Base-by-base conservation (phyloP, 2,888 invertebrate genomes). In the Molanna angustata region DNA sequence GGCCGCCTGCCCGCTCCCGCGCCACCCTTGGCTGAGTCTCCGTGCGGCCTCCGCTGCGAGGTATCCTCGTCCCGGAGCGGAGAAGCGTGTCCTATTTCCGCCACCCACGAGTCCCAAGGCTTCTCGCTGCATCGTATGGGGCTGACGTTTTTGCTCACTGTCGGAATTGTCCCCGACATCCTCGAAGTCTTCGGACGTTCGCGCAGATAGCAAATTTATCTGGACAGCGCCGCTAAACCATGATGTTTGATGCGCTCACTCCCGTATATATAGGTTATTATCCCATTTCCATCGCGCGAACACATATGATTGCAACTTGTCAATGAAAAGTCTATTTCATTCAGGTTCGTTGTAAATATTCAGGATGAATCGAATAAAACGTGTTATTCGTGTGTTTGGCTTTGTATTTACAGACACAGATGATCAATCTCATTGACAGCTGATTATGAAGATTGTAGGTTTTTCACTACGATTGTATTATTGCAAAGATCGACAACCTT, bases 401-500 rank as follows among this genome's bases (percentile, higher is more conserved):
- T 73, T 74, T 71, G 73, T 76, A 76, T 76, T 75, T 76, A 76
- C 76, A 74, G 71, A 69, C 74, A 76, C 76, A 76, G 76, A 75
- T 76, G 76, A 76, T 76, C 73, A 73, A 69, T 72, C 71, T 76
- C 74, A 74, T 71, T 77, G 76, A 77, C 77, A 76, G 76, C 76
- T 76, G 76, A 76, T 76, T 76, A 76, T 76, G 76, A 74, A 74
- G 75, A 76, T 73, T 73, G 74, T 71, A 72, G 72, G 75, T 50
- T 76, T 74, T 75, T 49, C 40, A 51, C 52, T 43, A 45, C 46
- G 46, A 56, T 35, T 43, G 40, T 49, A 31, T 49, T 49, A 49
- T 52, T 48, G 48, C 47, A 51, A 55, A 47, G 51, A 45, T 49
- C 45, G 52, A 52, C 56, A 52, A 52, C 52, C 52, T 56, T 52